phyloP scores from a whole-genome alignment of 1,140 invertebrate genomes.

The Mycetomoellerius zeteki region DNA sequence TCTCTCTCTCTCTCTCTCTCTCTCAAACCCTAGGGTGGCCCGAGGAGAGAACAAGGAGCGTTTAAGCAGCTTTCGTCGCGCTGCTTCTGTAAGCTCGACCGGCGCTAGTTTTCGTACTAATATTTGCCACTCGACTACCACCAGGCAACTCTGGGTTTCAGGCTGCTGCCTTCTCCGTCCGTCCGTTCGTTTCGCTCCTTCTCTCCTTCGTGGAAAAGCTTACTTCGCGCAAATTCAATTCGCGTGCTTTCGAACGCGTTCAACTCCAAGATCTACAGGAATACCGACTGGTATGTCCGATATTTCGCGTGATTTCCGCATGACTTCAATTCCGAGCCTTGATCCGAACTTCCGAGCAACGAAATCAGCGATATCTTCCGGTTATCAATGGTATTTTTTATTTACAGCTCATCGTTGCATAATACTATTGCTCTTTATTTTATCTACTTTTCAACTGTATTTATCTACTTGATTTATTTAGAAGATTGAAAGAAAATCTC shows the following conservation, averaged over 20 bases:
- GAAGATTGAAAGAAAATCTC: not conserved
- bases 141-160: constrained; percentile 67
- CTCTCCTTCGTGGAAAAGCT: constrained; percentile 35
- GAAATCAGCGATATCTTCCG: constrained; percentile 2
- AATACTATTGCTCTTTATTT: not conserved
- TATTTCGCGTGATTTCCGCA: constrained; percentile 50
- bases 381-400: not conserved
- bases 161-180: constrained; percentile 40
- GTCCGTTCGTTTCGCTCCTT: constrained; percentile 44
- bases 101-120: constrained; percentile 86
- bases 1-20: not conserved
- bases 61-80: constrained; percentile 86
- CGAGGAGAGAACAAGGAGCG: constrained; percentile 65
- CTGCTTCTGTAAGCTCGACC: constrained; percentile 80
- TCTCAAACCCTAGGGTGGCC: not conserved
- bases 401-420: not conserved
- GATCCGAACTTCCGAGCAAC: not conserved
- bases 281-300: constrained; percentile 10
- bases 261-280: constrained; percentile 55
- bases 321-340: constrained; percentile 19
- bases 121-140: constrained; percentile 86
- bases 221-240: constrained; percentile 52
- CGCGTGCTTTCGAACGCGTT: constrained; percentile 58
- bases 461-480: not conserved
- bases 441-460: not conserved